phyloP scores from a whole-genome alignment of 1,140 invertebrate species.

The Micrasema minimum region DNA sequence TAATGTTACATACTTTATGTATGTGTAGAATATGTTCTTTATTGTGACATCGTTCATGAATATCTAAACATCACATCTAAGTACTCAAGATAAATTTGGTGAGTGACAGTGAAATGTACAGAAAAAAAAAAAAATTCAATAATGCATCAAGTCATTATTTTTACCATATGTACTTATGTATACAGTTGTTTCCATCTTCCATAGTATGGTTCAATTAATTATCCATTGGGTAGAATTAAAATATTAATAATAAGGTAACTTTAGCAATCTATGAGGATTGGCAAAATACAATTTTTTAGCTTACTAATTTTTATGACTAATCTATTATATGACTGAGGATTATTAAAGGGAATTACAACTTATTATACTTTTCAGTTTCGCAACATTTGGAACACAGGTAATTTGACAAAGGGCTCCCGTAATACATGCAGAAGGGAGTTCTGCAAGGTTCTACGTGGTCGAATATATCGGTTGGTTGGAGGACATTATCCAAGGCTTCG shows the following conservation, averaged over 20 bases:
- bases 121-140: no score
- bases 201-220: no score
- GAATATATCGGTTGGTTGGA: conserved; percentile 20
- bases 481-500: not conserved
- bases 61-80: no score
- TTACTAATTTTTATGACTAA: not conserved
- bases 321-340: not conserved
- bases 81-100: no score
- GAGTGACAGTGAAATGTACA: no score
- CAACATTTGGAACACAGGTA: conserved; percentile 63
- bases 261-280: not conserved
- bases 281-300: conserved; percentile 1
- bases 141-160: no score
- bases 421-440: conserved; percentile 63
- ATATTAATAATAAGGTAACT: not conserved
- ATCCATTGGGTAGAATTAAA: not conserved
- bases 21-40: no score
- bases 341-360: conserved; percentile 24
- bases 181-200: no score
- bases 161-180: no score
- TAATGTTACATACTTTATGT: no score
- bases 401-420: conserved; percentile 60
- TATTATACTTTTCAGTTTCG: conserved; percentile 43
- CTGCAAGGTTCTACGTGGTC: conserved; percentile 57
- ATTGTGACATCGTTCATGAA: no score